Conservation (phyloP, 2,113 vertebrate genomes). For the Corvus moneduloides region DNA sequence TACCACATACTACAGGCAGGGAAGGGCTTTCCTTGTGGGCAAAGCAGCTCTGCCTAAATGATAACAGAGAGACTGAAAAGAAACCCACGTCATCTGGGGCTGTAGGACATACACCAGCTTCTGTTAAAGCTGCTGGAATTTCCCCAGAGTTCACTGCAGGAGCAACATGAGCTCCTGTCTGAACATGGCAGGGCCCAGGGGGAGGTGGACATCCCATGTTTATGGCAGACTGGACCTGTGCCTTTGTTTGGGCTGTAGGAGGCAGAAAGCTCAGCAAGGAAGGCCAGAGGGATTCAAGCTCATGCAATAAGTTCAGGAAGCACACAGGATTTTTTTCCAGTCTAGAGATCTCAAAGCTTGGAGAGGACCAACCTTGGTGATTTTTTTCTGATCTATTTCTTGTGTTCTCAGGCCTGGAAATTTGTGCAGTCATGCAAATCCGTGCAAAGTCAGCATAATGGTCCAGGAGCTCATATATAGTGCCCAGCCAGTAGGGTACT, state of each 20-base stretch:
- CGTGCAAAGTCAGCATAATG: not conserved
- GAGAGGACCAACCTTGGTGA: not conserved
- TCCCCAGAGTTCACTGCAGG: not conserved
- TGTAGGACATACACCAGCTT: not conserved
- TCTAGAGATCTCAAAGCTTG: not conserved
- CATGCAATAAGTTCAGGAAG: fast-evolving
- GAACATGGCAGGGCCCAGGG: fast-evolving
- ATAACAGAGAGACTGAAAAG: not conserved
- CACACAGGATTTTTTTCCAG: not conserved
- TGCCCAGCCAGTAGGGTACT: not conserved
- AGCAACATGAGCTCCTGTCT: not conserved
- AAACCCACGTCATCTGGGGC: not conserved
- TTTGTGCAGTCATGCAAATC: not conserved
- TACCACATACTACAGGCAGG: not conserved
- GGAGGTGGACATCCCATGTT: not conserved
- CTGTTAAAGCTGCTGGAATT: not conserved
- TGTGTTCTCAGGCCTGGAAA: not conserved
- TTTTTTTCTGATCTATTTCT: not conserved
- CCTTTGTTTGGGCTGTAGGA: not conserved
- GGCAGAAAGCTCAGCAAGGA: not conserved
- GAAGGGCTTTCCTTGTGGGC: not conserved
- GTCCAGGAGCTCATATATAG: not conserved
- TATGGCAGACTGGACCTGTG: not conserved
- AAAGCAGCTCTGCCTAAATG: not conserved
- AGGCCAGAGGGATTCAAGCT: not conserved